Base-by-base conservation (phyloP, 2,113 vertebrate species). In the Phyllostomus discolor region DNA sequence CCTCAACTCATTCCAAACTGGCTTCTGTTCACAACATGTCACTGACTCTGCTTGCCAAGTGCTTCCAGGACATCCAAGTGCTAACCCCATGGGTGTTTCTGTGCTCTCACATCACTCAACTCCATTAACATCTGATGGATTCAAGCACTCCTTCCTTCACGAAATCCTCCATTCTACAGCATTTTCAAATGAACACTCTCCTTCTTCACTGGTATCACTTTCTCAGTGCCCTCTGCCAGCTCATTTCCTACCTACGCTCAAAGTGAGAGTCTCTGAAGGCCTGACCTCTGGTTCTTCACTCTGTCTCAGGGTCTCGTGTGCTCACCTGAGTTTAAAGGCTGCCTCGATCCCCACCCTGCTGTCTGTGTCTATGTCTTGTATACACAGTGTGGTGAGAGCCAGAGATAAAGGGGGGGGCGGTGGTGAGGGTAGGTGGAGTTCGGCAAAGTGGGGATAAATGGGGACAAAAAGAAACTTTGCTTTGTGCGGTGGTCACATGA, bases 11-110 rank as follows among this genome's bases (percentile, higher is more conserved):
- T 82, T 91, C 67, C 26, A 88, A 72, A 66, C 33, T 81, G 84
- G 92, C 35, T 95, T 94, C 90, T 83, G 82, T n/a, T 95, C n/a
- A 84, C 76, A 94, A 86, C 19, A 35, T 31, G 41, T 72, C 64
- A n/a, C 46, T 46, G 26, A 24, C 54, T n/a, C 20, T 50, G 69
- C 28, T 62, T 86, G 72, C 54, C 54, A 95, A 48, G 33, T 59
- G 76, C n/a, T 4, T 38, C 14, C 5, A 75, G 43, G 50, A 57
- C 5, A 12, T 87, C 31, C 35, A 76, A 90, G 41, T 69, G 67
- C 43, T 78, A 93, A 91, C 46, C 24, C 54, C 35, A 69, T 2
- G 22, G 26, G 8, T 46, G 4, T 64, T 50, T 75, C 70, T 70
- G 62, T 70, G 79, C 31, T 87, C 20, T 91, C 26, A 66, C 57